Evolutionary conservation across 2,888 invertebrate species (phyloP).

Genomic region (Agrochola circellaris): DNA sequence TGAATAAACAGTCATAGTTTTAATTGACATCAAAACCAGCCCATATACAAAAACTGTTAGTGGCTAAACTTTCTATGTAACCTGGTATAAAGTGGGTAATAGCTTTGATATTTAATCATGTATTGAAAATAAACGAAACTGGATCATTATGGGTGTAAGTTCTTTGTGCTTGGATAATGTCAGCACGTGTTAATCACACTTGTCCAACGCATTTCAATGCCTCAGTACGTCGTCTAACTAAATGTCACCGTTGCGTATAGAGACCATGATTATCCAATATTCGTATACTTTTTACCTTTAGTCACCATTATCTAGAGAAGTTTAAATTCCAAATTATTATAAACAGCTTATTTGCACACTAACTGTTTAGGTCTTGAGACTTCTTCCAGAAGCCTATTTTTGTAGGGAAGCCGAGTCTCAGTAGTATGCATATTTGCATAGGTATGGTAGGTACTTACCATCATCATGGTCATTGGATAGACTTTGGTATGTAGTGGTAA

Average conservation of each 20-base stretch:
- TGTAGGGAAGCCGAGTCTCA: background rate
- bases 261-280: constrained; percentile 37
- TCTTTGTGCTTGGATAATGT: constrained; percentile 50
- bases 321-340: constrained; percentile 4
- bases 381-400: background rate
- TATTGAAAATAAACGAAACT: constrained; percentile 22
- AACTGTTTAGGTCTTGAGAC: background rate
- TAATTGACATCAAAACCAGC: too few species aligned
- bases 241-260: constrained; percentile 48
- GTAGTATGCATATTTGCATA: too few species aligned
- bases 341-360: background rate
- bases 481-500: too few species aligned
- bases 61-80: too few species aligned
- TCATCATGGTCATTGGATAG: too few species aligned
- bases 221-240: constrained; percentile 49
- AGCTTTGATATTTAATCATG: background rate
- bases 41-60: too few species aligned
- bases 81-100: too few species aligned
- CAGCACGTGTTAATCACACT: constrained; percentile 45
- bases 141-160: constrained; percentile 18
- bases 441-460: too few species aligned
- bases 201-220: constrained; percentile 41
- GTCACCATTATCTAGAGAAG: background rate
- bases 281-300: constrained; percentile 4
- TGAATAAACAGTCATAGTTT: too few species aligned